These are phyloP conservation scores for Plodia interpunctella DNA, from an alignment of 1,140 invertebrate genomes.

Conservation along the genomic window DNA sequence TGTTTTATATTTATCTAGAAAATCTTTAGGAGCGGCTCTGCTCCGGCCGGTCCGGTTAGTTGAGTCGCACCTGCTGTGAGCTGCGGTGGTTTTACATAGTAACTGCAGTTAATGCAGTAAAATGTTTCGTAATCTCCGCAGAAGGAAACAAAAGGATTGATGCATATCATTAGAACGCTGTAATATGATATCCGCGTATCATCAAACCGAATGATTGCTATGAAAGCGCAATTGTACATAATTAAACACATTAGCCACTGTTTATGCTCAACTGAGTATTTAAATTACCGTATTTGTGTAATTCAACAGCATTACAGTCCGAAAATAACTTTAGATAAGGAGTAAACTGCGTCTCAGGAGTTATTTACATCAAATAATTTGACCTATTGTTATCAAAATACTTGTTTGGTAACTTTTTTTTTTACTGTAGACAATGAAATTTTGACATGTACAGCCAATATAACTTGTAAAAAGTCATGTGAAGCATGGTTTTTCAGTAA, in stretches of 20 bases:
- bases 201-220: background rate
- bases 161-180: constrained; percentile 21
- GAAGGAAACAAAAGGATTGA: constrained; percentile 19
- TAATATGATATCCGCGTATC: background rate
- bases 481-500: too few species aligned
- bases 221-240: background rate
- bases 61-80: constrained; percentile 37
- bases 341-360: background rate
- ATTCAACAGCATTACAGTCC: background rate
- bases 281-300: constrained; percentile 6
- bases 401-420: background rate
- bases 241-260: background rate
- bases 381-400: constrained; percentile 2
- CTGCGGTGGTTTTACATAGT: constrained; percentile 27
- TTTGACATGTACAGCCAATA: background rate
- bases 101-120: constrained; percentile 21
- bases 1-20: constrained; percentile 63
- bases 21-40: constrained; percentile 37
- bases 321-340: background rate
- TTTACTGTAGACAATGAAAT: background rate
- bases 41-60: constrained; percentile 46
- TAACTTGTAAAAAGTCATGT: too few species aligned
- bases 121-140: constrained; percentile 16
- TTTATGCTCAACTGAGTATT: background rate
- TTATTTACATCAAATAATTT: background rate